Base-by-base conservation (phyloP, 2,113 vertebrate genomes). In the Craseonycteris thonglongyai region DNA sequence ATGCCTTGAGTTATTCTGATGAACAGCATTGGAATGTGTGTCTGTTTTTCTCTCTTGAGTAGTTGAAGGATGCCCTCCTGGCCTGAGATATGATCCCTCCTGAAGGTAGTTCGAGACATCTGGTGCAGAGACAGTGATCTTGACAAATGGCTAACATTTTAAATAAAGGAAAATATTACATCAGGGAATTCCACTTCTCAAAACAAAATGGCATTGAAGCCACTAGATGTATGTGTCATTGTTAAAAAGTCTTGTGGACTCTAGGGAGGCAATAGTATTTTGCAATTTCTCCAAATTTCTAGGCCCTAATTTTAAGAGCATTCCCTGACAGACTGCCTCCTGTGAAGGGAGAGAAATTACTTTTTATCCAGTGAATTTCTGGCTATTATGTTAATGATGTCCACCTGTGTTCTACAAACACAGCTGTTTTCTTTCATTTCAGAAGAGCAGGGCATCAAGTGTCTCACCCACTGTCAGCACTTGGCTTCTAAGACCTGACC, bases 391-490 rank as follows among this genome's bases (percentile, higher is more conserved):
- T 78, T 95, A 96, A 95, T 90, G 80, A 87, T 71, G 59, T 51
- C 74, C 74, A 83, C 96, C 85, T 96, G 83, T 33, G 69, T 89
- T 95, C 66, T 90, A 66, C 47, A 72, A 95, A 71, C 71, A 90
- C 88, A 95, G 88, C 71, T 92, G 84, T 84, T 93, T 97, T 90
- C 45, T 84, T 93, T 95, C 65, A 89, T 87, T 96, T 47, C 82
- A 80, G 88, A 61, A 47, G 42, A 80, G 66, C 66, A 81, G 88
- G 80, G 95, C 81, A 92, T 90, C 38, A 83, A 81, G 28, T 22
- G 54, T 92, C 59, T 91, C 92, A 88, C 47, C 78, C 91, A 80
- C 30, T 68, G 71, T 90, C 94, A 95, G 68, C 45, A 76, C 68
- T 97, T 96, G 84, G 95, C 94, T 92, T 92, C 35, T 66, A 65